These are phyloP conservation scores for Rallus limicola DNA, from an alignment of 2,113 vertebrate species.

Conservation along the genomic window DNA sequence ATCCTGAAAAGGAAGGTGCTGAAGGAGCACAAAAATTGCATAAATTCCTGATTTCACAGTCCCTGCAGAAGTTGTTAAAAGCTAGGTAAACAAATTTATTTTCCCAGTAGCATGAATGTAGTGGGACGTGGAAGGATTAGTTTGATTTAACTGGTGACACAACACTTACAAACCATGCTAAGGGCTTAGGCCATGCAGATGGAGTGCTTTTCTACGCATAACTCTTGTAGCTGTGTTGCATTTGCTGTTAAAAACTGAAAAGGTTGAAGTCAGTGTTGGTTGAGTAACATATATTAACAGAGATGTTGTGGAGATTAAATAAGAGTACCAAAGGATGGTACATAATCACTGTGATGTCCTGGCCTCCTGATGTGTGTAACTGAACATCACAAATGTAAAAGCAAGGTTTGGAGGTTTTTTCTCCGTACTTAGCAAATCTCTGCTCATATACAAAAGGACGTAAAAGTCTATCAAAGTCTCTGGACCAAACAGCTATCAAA, in stretches of 20 bases:
- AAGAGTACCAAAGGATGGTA: background rate
- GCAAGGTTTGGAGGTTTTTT: background rate
- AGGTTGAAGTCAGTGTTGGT: background rate
- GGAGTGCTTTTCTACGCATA: background rate
- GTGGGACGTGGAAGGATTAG: constrained; percentile 29
- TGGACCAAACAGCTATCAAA: background rate
- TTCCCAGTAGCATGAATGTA: background rate
- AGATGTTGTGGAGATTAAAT: background rate
- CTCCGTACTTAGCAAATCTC: background rate
- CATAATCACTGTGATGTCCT: background rate
- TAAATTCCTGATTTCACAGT: constrained; percentile 39
- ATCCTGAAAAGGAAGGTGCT: constrained; percentile 33
- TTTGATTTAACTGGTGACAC: constrained; percentile 30
- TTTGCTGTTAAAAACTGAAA: background rate
- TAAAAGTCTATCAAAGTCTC: background rate
- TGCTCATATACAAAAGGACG: background rate
- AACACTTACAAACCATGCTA: background rate
- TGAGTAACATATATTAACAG: background rate
- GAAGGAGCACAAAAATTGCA: constrained; percentile 3
- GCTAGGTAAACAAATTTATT: constrained; percentile 43
- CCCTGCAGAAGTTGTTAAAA: constrained; percentile 29
- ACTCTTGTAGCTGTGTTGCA: background rate
- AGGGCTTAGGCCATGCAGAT: background rate
- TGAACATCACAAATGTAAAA: background rate
- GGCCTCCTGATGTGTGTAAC: background rate